Conservation (phyloP, 2,888 invertebrate genomes). For the Mimachlamys varia region DNA sequence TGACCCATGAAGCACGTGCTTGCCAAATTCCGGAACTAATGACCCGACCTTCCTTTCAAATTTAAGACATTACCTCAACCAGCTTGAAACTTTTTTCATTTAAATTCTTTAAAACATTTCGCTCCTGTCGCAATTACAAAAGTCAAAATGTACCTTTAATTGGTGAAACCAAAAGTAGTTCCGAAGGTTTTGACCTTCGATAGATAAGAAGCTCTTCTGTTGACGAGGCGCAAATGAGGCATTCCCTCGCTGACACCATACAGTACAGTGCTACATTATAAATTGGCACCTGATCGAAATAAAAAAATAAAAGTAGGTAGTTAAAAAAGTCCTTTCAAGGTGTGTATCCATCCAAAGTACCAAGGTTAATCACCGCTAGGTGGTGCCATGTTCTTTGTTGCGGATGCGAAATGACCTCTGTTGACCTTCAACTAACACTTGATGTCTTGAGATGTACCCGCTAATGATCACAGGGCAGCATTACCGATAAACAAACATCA, state of each 20-base stretch:
- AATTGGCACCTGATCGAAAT: constrained; percentile 34
- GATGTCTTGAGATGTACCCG: constrained; percentile 27
- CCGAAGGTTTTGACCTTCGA: not conserved
- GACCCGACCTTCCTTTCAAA: constrained; percentile 23
- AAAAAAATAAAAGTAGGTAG: not conserved
- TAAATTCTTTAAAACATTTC: constrained; percentile 31
- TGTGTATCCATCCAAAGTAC: constrained; percentile 16
- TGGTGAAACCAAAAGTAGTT: constrained; percentile 16
- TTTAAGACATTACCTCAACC: constrained; percentile 14
- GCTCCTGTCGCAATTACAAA: constrained; percentile 16
- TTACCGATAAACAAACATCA: constrained; percentile 26
- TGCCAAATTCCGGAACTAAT: constrained; percentile 36
- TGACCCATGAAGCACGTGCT: constrained; percentile 30
- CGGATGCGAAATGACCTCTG: not conserved
- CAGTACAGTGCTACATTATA: constrained; percentile 27
- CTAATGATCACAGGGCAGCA: constrained; percentile 21
- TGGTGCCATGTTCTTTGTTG: not conserved
- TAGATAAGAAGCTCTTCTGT: constrained; percentile 6
- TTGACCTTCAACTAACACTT: not conserved
- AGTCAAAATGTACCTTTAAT: constrained; percentile 28
- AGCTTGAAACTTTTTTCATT: constrained; percentile 25
- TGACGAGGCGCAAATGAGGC: constrained; percentile 27
- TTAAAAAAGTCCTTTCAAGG: constrained; percentile 6
- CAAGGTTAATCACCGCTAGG: constrained; percentile 14
- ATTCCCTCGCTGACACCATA: constrained; percentile 30